These are phyloP conservation scores for Lutjanus erythropterus DNA, from an alignment of 2,113 vertebrate species.

Conservation along the genomic window DNA sequence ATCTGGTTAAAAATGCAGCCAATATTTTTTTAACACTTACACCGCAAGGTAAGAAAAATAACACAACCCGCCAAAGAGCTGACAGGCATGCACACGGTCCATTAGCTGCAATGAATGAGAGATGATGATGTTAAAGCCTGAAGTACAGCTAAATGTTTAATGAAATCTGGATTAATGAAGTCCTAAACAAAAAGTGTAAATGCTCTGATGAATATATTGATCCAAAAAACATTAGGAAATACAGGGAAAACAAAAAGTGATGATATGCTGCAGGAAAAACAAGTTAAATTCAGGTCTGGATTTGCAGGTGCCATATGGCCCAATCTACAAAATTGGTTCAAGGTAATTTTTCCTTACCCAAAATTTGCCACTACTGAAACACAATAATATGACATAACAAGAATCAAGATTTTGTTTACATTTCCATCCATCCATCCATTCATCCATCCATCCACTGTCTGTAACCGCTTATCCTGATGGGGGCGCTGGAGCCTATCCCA, in stretches of 20 bases:
- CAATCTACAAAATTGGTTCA: too few relatives aligned
- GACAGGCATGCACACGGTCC: constrained; percentile 26
- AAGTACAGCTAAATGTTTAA: constrained; percentile 33
- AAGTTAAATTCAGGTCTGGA: neutral
- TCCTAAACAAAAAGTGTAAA: constrained; percentile 7
- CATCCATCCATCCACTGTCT: too few relatives aligned
- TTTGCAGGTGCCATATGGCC: neutral
- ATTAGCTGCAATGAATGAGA: constrained; percentile 48
- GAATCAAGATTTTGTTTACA: too few relatives aligned
- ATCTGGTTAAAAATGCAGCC: constrained; percentile 11
- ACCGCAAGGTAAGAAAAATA: constrained; percentile 28
- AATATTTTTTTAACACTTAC: constrained; percentile 15
- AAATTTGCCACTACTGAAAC: too few relatives aligned
- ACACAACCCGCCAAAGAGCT: constrained; percentile 13
- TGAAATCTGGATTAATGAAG: constrained; percentile 37
- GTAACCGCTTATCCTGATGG: too few relatives aligned
- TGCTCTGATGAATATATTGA: constrained; percentile 3
- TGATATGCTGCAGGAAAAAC: neutral
- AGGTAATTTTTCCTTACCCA: too few relatives aligned
- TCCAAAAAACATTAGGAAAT: constrained; percentile 3
- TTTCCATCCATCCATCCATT: too few relatives aligned
- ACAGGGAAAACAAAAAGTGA: neutral
- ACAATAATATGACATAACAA: too few relatives aligned
- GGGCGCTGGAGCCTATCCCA: too few relatives aligned
- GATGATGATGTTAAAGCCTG: constrained; percentile 47